phyloP scores from a whole-genome alignment of 2,113 vertebrate genomes.

The Artemisiospiza belli region DNA sequence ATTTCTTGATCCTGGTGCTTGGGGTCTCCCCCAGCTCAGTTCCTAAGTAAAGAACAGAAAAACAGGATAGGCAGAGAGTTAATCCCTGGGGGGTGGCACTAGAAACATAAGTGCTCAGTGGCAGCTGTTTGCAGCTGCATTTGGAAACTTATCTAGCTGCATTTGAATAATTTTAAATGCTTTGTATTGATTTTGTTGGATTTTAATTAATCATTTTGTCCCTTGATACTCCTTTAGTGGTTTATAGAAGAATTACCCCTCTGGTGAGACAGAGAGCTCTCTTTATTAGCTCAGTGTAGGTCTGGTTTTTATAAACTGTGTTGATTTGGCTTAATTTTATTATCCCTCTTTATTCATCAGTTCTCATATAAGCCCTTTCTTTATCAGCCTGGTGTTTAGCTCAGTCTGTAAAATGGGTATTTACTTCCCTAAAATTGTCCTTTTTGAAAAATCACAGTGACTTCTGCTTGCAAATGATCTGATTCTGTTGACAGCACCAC shows the following conservation, averaged over 20 bases:
- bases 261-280: not conserved
- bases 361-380: not conserved
- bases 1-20: not conserved
- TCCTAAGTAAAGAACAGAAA: not conserved
- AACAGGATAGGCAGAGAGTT: not conserved
- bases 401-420: not conserved
- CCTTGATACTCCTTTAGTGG: not conserved
- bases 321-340: not conserved
- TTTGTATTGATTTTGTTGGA: not conserved
- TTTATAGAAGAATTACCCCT: not conserved
- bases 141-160: not conserved
- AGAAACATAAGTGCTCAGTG: fast-evolving
- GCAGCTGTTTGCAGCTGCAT: not conserved
- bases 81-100: not conserved
- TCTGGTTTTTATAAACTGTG: not conserved
- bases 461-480: not conserved
- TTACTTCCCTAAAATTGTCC: not conserved
- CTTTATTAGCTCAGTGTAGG: not conserved
- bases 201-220: not conserved
- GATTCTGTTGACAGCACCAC: not conserved
- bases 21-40: not conserved
- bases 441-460: not conserved
- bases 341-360: not conserved
- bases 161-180: not conserved
- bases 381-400: not conserved